Percentiles rank a stretch among this genome's conserved stretches.
phyloP scores from a whole-genome alignment of 2,888 invertebrate genomes.

The Boloria selene region DNA sequence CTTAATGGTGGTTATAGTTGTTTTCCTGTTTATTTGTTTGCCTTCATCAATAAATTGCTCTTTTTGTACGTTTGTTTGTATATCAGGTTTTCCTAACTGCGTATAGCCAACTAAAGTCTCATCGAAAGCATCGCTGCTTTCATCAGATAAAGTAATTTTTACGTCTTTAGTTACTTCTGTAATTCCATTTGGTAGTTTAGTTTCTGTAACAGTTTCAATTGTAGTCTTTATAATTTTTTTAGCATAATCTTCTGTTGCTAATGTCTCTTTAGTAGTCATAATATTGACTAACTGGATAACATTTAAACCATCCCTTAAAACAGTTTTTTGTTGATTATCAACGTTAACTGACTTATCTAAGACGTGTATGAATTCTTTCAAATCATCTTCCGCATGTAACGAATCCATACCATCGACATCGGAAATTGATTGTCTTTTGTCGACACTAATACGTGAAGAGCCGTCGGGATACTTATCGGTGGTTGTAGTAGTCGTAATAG shows the following conservation, averaged over 20 bases:
- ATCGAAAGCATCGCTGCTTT: slow-evolving; percentile 56
- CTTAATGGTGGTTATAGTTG: slow-evolving; percentile 59
- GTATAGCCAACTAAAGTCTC: slow-evolving; percentile 62
- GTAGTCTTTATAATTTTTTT: slow-evolving; percentile 69
- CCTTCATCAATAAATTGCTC: slow-evolving; percentile 60
- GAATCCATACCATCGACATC: slow-evolving; percentile 55
- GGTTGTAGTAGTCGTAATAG: slow-evolving; percentile 60
- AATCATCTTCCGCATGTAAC: slow-evolving; percentile 43
- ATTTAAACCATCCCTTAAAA: slow-evolving; percentile 56
- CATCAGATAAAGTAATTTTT: slow-evolving; percentile 68
- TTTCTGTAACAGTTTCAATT: slow-evolving; percentile 65
- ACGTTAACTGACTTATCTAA: slow-evolving; percentile 61
- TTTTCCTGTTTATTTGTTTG: slow-evolving; percentile 60
- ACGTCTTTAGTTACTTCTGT: slow-evolving; percentile 72
- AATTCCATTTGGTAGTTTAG: slow-evolving; percentile 61
- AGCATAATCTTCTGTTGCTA: slow-evolving; percentile 52
- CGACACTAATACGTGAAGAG: slow-evolving; percentile 57
- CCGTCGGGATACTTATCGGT: slow-evolving; percentile 71
- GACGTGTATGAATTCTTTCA: slow-evolving; percentile 52
- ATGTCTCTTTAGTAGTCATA: slow-evolving; percentile 68
- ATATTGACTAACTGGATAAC: slow-evolving; percentile 65
- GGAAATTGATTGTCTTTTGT: slow-evolving; percentile 62
- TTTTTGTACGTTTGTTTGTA: slow-evolving; percentile 52
- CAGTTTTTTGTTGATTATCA: slow-evolving; percentile 57
- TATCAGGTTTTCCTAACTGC: slow-evolving; percentile 57